A percentile compares a stretch with the other conserved stretches of the same genome.
Evolutionary conservation across 2,113 vertebrate genomes (phyloP).

Genomic region (Micronisus gabar): DNA sequence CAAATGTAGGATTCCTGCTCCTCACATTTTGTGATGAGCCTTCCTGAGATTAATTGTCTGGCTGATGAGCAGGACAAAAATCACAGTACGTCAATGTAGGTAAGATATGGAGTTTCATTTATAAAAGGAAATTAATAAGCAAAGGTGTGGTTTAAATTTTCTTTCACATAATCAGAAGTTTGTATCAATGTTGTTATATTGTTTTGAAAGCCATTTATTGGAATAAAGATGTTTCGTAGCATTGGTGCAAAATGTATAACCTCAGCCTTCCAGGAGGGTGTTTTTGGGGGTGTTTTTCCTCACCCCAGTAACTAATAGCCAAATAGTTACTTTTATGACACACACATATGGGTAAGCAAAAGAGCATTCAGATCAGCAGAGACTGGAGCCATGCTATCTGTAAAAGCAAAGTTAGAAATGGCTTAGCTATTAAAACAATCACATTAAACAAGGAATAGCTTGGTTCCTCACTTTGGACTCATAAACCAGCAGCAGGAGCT

Average conservation of each 20-base stretch:
- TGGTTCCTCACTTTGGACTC: constrained; percentile 7
- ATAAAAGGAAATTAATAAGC: background rate
- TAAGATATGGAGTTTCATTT: background rate
- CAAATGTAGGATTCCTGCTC: background rate
- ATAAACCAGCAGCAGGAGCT: constrained; percentile 30
- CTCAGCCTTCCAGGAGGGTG: background rate
- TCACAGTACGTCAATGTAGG: background rate
- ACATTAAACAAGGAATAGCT: constrained; percentile 30
- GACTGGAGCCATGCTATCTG: background rate
- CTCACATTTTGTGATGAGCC: background rate
- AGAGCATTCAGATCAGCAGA: background rate
- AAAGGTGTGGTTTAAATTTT: background rate
- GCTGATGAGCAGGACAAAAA: background rate
- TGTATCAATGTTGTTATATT: background rate
- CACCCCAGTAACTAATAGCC: background rate
- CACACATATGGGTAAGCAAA: background rate
- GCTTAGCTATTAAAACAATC: background rate
- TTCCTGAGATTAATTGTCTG: background rate
- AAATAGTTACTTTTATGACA: background rate
- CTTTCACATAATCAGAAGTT: background rate
- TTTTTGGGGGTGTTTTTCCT: background rate
- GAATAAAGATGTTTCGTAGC: background rate
- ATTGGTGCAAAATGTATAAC: background rate
- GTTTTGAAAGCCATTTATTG: background rate
- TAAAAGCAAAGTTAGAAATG: constrained; percentile 17